These are phyloP conservation scores for Oxycera nigricornis DNA, from an alignment of 2,888 invertebrate species.

Conservation along the genomic window DNA sequence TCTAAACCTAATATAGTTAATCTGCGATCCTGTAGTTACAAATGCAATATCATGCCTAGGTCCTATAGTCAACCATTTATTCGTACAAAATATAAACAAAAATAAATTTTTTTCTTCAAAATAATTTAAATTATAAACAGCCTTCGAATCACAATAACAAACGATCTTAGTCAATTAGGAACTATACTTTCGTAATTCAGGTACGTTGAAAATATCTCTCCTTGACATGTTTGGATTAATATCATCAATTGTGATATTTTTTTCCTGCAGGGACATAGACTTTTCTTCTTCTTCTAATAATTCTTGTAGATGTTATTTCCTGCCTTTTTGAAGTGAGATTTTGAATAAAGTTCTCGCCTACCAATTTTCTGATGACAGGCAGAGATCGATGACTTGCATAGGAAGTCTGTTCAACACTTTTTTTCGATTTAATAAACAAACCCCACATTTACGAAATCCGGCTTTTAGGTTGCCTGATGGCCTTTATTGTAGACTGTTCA, in stretches of 20 bases:
- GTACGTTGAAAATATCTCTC: not conserved
- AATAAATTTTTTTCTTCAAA: no score
- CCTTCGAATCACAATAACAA: no score
- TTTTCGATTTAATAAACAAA: not conserved
- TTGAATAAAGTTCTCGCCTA: not conserved
- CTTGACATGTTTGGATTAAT: not conserved
- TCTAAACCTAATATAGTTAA: no score
- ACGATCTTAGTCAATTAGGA: not conserved
- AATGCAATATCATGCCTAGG: no score
- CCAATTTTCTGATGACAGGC: not conserved
- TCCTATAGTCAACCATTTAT: no score
- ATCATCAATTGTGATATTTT: slow-evolving; percentile 2
- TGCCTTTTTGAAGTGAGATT: not conserved
- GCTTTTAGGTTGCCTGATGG: not conserved
- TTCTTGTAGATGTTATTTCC: not conserved
- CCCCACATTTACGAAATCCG: not conserved
- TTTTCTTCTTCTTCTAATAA: not conserved
- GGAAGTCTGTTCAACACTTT: not conserved
- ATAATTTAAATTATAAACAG: no score
- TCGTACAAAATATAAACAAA: no score
- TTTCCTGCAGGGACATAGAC: not conserved
- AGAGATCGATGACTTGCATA: not conserved
- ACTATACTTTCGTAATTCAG: not conserved
- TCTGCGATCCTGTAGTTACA: no score
- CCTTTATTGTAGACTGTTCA: not conserved